Evolutionary conservation across 2,113 vertebrate genomes (phyloP).

Genomic region (Podocnemis expansa): DNA sequence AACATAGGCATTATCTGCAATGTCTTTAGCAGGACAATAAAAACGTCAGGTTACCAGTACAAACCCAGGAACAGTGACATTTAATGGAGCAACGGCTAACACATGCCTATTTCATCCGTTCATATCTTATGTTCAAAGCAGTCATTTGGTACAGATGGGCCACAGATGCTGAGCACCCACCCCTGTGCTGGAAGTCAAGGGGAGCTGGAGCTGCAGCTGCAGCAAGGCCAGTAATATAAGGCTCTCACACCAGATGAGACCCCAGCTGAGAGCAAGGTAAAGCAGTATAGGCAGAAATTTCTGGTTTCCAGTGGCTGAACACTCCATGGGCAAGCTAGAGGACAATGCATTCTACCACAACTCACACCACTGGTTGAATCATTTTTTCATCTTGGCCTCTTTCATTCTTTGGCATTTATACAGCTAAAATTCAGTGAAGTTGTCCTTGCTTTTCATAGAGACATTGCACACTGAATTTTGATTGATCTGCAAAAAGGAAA

Average conservation of each 20-base stretch:
- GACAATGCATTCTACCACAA: background rate
- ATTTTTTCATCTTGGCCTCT: background rate
- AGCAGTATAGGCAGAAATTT: background rate
- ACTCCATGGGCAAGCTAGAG: background rate
- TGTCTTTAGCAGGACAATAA: background rate
- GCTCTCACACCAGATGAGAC: background rate
- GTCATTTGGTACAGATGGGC: background rate
- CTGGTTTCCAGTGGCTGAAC: fast-evolving
- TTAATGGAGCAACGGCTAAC: background rate
- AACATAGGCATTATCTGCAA: background rate
- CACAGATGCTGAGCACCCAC: background rate
- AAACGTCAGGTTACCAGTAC: background rate
- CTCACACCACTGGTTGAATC: fast-evolving
- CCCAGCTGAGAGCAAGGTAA: background rate
- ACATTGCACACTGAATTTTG: background rate
- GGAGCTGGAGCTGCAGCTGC: background rate
- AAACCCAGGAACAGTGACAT: background rate
- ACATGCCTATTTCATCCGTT: background rate
- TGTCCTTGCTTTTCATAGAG: background rate
- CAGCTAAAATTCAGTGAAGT: background rate
- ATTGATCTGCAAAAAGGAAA: background rate
- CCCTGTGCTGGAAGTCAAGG: background rate
- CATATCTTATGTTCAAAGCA: background rate
- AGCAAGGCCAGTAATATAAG: background rate
- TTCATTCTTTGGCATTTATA: background rate